Evolutionary conservation across 2,888 invertebrate species (phyloP), one percentile per base, ranked within the genome.

Genomic region (Thelaira solivaga): DNA sequence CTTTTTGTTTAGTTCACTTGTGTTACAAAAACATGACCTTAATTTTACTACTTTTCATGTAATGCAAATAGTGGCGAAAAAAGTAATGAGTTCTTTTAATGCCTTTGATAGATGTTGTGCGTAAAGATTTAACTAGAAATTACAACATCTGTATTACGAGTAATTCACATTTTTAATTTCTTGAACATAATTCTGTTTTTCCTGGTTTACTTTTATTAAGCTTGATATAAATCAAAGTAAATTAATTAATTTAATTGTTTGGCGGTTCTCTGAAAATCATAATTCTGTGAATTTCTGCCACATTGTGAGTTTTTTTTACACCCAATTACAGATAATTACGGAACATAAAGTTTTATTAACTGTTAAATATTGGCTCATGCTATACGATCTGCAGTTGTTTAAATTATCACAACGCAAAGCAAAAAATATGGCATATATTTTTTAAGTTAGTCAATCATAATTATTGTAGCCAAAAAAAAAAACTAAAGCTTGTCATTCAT

Each of bases 331-430:
- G 31, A 43, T 61, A 76, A 76, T 76, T 51, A 31, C n/a, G 13
- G 47, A 65, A 61, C 74, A 74, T 59, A 43, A 51, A 67, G 8
- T 26, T 74, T 67, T 36, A 74, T 74, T 67, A 43, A 67, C 43
- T 51, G 59, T 51, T 61, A 67, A 74, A 72, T 64, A 47, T 47
- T 47, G 36, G 45, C 16, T 45, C 53, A 47, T 45, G 47, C 39
- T 61, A n/a, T n/a, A 6, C 11, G 29, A 10, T 11, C 41, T 24
- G 55, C 11, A 49, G 22, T 51, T 36, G 10, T 13, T 59, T 3
- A 59, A 43, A 11, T 36, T 22, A 4, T 18, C 4, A 34, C 16
- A 31, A 34, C n/a, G 1, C n/a, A 13, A 26, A 24, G 2, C 8
- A n/a, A 45, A 24, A 6, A 24, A 20, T 13, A 24, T 45, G 2